Percentiles rank a stretch among this genome's conserved stretches.
Conservation (phyloP, 2,113 vertebrate genomes). For the Psammodynastes pulverulentus region DNA sequence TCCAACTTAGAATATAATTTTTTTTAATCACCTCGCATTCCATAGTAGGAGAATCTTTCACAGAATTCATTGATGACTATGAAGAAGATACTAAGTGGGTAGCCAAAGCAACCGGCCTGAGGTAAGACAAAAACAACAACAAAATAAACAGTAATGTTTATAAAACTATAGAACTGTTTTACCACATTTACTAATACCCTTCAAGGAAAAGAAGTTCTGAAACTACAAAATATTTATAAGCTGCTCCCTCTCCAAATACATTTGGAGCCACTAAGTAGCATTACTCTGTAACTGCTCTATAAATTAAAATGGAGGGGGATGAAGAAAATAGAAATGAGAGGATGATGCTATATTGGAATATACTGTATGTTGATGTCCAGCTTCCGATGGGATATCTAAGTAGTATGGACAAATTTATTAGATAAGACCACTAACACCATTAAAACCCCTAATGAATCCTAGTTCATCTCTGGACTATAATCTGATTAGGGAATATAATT, state of each 20-base stretch:
- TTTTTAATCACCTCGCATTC: constrained; percentile 84
- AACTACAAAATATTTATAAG: not conserved
- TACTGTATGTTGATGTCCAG: not conserved
- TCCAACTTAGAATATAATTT: accelerated
- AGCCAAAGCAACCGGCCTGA: constrained; percentile 72
- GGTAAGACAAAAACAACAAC: not conserved
- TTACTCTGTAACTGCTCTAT: not conserved
- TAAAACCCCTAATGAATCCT: not conserved
- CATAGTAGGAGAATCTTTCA: constrained; percentile 98
- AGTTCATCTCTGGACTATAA: not conserved
- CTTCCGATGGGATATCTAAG: not conserved
- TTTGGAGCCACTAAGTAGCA: not conserved
- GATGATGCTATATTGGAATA: not conserved
- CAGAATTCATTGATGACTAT: constrained; percentile 95
- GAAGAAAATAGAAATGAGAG: not conserved
- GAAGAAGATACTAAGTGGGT: constrained; percentile 93
- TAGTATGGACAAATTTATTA: not conserved
- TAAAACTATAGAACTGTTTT: not conserved
- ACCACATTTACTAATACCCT: not conserved
- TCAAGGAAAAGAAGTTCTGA: not conserved
- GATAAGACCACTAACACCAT: not conserved
- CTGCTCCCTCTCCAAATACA: not conserved
- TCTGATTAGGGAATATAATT: not conserved
- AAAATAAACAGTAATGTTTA: not conserved
- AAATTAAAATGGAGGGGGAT: not conserved